Evolutionary conservation across 1,140 invertebrate species (phyloP), one percentile per base, ranked within the genome.

Genomic region (Apis cerana): DNA sequence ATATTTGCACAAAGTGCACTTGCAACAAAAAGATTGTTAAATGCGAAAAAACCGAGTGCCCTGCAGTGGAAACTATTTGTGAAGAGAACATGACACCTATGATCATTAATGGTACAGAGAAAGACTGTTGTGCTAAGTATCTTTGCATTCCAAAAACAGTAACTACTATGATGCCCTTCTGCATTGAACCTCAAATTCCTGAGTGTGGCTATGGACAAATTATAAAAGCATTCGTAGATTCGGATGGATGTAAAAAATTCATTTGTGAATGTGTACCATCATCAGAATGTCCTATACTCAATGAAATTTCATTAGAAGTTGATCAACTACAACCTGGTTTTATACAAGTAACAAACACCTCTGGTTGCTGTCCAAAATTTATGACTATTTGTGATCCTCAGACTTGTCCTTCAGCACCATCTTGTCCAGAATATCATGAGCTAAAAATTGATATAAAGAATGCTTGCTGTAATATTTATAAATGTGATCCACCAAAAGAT

Each of bases 1-100:
- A 97, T 86, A 95, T 96, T 50, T 98, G 98, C 88, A 97, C 96
- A 0, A 95, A 93, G n/a, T 98, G 98, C 89, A 93, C 94, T 43
- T 98, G 97, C 91, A 93, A 94, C 56, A 94, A 94, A 88, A 91
- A 94, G 90, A 88, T 92, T 86, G 88, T 95, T 75, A 88, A 92
- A 52, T 97, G 97, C 89, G 93, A 95, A 33, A 95, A 94, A 50
- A 95, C 94, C 69, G 93, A 95, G 33, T 97, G 97, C 88, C 93
- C 95, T 12, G 91, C 92, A 52, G 82, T 94, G 59, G 95, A 96
- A 33, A 96, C 95, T 13, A 95, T 96, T 67, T 96, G 96, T 80
- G 93, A 95, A 58, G 90, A 93, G 81, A 95, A 94, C 62, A 95
- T 92, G 83, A 94, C 86, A 71, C 93, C 96, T 13, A 88, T 95